Percentiles rank a stretch among this genome's conserved stretches.
These are phyloP conservation scores for Drymonia ruficornis DNA, from an alignment of 2,888 invertebrate species.

Conservation along the genomic window DNA sequence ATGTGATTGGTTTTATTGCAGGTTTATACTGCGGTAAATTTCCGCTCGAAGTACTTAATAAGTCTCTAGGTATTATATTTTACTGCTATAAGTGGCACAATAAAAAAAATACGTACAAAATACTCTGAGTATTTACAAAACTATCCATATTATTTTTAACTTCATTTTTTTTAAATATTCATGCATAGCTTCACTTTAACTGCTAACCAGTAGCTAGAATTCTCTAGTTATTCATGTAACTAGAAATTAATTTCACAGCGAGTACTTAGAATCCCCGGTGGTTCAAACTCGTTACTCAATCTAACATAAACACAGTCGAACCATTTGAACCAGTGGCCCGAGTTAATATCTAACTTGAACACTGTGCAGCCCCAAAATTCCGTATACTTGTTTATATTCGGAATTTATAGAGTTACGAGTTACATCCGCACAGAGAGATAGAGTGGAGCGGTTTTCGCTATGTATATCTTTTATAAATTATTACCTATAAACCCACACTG, in stretches of 20 bases:
- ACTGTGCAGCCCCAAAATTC: not conserved
- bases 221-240: not conserved
- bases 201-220: not conserved
- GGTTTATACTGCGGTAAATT: not conserved
- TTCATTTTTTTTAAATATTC: too few species aligned
- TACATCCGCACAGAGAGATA: not conserved
- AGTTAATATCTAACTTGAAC: not conserved
- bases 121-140: too few species aligned
- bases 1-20: not conserved
- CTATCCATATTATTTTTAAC: too few species aligned
- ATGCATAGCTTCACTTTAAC: too few species aligned
- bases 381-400: not conserved
- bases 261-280: not conserved
- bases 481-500: too few species aligned
- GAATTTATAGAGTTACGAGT: not conserved
- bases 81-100: too few species aligned
- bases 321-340: not conserved
- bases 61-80: too few species aligned
- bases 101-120: too few species aligned
- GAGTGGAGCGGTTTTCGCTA: too few species aligned
- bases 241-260: not conserved
- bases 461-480: too few species aligned
- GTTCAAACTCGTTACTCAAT: conserved; percentile 2
- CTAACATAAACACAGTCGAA: not conserved
- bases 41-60: not conserved